These are phyloP conservation scores for Trichosurus vulpecula DNA, from an alignment of 2,797 vertebrate species.

Conservation along the genomic window DNA sequence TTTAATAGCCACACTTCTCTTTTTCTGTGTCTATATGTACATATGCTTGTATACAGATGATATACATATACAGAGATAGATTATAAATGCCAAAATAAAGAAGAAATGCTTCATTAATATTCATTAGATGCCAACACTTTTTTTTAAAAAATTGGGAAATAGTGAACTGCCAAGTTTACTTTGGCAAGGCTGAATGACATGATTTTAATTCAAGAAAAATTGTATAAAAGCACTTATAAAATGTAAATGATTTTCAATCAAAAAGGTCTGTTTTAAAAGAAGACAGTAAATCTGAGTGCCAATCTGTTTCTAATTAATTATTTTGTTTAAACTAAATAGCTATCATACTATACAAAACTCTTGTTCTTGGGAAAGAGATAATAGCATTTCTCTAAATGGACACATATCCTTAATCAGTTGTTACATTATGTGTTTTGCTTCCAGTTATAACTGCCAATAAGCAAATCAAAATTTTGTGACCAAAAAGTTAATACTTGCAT, in stretches of 20 bases:
- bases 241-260: constrained; percentile 75
- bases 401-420: constrained; percentile 1
- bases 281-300: constrained; percentile 57
- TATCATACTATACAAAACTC: constrained; percentile 23
- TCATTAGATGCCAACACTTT: constrained; percentile 77
- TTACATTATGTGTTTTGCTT: not conserved
- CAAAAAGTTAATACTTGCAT: not conserved
- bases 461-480: constrained; percentile 22
- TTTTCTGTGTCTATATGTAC: not conserved
- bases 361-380: constrained; percentile 8
- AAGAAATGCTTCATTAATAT: constrained; percentile 78
- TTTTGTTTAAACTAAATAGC: constrained; percentile 44
- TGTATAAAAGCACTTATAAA: constrained; percentile 72
- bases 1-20: constrained; percentile 50
- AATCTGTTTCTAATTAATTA: constrained; percentile 8
- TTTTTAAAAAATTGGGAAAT: constrained; percentile 69
- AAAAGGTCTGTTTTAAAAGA: constrained; percentile 48
- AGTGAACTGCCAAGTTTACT: constrained; percentile 75
- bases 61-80: constrained; percentile 44
- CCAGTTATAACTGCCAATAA: not conserved
- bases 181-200: constrained; percentile 75
- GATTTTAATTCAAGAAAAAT: constrained; percentile 79
- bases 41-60: constrained; percentile 71
- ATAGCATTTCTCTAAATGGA: not conserved
- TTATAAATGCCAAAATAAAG: constrained; percentile 72